Evolutionary conservation across 2,113 vertebrate species (phyloP).

Genomic region (Mustela nigripes): DNA sequence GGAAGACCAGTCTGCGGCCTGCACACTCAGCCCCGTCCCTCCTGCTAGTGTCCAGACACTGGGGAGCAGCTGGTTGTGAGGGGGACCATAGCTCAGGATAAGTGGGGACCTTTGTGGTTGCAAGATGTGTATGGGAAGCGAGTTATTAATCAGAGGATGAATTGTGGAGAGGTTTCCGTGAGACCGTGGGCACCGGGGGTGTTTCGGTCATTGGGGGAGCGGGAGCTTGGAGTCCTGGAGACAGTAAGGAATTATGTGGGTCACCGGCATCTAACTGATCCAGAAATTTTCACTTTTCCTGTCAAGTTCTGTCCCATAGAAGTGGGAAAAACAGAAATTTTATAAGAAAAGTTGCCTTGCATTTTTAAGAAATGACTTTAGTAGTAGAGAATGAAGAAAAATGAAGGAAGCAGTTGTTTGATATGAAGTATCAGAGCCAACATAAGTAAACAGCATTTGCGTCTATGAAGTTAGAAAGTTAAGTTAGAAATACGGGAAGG

Average conservation of each 20-base stretch:
- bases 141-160: not conserved
- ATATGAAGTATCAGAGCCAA: not conserved
- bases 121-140: not conserved
- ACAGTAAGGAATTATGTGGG: not conserved
- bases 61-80: not conserved
- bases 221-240: not conserved
- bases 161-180: not conserved
- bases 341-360: not conserved
- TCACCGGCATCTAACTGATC: not conserved
- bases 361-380: not conserved
- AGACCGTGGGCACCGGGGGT: not conserved
- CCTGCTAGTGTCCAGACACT: not conserved
- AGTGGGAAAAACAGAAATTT: not conserved
- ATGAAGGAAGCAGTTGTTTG: not conserved
- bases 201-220: not conserved
- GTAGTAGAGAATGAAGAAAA: not conserved
- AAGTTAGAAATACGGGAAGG: not conserved
- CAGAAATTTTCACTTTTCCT: not conserved
- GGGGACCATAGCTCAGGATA: not conserved
- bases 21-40: accelerated
- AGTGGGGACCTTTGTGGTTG: not conserved
- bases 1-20: accelerated
- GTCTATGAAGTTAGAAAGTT: not conserved
- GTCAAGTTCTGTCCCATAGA: not conserved
- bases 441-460: not conserved